These are phyloP conservation scores for Cephus nigrinus DNA, from an alignment of 2,888 invertebrate species.

Conservation along the genomic window DNA sequence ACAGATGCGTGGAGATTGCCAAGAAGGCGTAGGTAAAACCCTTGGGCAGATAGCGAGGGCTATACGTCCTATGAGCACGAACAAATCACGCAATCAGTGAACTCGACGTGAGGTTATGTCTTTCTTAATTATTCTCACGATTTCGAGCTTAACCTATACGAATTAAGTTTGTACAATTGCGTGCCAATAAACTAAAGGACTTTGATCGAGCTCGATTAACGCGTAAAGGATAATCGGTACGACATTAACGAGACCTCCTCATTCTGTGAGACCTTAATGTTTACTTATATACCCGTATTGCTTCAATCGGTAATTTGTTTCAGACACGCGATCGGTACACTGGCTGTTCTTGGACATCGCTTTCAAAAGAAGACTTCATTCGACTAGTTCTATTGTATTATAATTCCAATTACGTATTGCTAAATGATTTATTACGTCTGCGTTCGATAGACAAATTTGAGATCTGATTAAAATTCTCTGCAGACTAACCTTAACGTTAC, in stretches of 20 bases:
- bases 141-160: neutral
- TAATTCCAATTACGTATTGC: neutral
- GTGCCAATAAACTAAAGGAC: neutral
- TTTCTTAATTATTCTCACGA: neutral
- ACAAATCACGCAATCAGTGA: neutral
- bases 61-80: conserved; percentile 8
- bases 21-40: conserved; percentile 14
- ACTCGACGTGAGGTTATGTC: neutral
- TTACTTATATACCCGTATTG: neutral
- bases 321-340: neutral
- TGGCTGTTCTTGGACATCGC: neutral
- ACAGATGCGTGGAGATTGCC: conserved; percentile 25
- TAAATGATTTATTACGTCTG: neutral
- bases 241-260: neutral
- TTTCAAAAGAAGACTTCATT: neutral
- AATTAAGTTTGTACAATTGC: neutral
- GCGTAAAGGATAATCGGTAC: neutral
- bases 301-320: neutral
- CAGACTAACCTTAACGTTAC: neutral
- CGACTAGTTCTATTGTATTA: neutral
- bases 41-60: neutral
- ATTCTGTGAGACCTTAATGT: neutral
- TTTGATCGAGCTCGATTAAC: neutral
- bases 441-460: neutral
- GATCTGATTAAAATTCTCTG: neutral